Conservation (phyloP, 2,888 invertebrate species). For the Hololepta plana region DNA sequence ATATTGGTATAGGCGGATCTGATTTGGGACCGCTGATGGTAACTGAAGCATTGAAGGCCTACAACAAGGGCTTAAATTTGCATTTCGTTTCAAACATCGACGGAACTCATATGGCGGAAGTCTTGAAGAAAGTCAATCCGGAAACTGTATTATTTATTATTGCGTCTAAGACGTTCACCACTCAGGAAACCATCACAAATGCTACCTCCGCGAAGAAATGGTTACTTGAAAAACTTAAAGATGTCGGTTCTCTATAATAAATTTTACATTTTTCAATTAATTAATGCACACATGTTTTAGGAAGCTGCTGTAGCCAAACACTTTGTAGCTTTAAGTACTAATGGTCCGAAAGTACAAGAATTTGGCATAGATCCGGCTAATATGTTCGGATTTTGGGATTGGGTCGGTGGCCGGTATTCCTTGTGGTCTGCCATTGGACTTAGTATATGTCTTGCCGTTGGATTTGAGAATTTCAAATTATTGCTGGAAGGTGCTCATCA, state of each 20-base stretch:
- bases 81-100: slow-evolving; percentile 99
- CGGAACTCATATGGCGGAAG: slow-evolving; percentile 93
- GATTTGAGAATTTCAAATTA: slow-evolving; percentile 87
- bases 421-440: slow-evolving; percentile 99
- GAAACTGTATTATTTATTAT: slow-evolving; percentile 96
- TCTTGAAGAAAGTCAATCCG: slow-evolving; percentile 71
- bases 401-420: slow-evolving; percentile 97
- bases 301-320: slow-evolving; percentile 80
- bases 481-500: slow-evolving; percentile 80
- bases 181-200: slow-evolving; percentile 98
- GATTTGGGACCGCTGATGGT: slow-evolving; percentile 99
- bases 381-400: slow-evolving; percentile 99
- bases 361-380: slow-evolving; percentile 95
- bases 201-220: slow-evolving; percentile 94
- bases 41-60: slow-evolving; percentile 90
- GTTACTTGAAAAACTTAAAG: slow-evolving; percentile 63
- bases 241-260: slow-evolving; percentile 34
- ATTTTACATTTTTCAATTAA: slow-evolving; percentile 5
- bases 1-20: slow-evolving; percentile 98
- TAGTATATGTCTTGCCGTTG: slow-evolving; percentile 84
- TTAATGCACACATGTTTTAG: slow-evolving; percentile 27
- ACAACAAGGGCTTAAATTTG: slow-evolving; percentile 64
- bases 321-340: slow-evolving; percentile 96
- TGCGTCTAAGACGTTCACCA: slow-evolving; percentile 98
- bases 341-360: slow-evolving; percentile 79